Percentiles rank a stretch among this genome's conserved stretches.
phyloP scores from a whole-genome alignment of 2,113 vertebrate genomes.

The Sakesphorus luctuosus region DNA sequence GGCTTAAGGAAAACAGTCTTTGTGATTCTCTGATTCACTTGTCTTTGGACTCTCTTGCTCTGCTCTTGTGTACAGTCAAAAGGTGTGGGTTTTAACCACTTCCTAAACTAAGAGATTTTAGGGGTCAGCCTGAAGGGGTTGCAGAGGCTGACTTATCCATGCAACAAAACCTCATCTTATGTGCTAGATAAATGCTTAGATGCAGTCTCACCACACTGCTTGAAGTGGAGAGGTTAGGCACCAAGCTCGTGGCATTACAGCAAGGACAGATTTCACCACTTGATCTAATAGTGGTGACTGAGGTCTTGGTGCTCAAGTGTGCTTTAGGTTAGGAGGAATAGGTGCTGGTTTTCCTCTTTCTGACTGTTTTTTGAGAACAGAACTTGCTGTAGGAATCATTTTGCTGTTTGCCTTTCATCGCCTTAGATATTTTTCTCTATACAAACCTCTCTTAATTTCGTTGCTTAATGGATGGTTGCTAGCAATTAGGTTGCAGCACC shows the following conservation, averaged over 20 bases:
- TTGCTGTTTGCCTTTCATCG: neutral
- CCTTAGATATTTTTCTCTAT: neutral
- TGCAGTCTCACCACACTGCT: neutral
- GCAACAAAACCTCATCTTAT: neutral
- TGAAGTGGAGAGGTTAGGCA: neutral
- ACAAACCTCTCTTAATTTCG: neutral
- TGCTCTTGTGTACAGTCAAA: neutral
- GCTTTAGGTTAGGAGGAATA: neutral
- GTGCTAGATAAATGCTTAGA: neutral
- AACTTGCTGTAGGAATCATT: neutral
- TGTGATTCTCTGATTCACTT: neutral
- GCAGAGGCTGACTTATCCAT: neutral
- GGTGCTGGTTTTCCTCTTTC: neutral
- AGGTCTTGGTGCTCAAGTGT: neutral
- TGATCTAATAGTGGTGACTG: neutral
- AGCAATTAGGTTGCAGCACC: neutral
- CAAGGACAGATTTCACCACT: neutral
- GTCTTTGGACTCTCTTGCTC: neutral
- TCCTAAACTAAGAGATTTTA: neutral
- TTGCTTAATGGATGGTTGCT: neutral
- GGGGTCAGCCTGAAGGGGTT: neutral
- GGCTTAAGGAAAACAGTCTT: neutral
- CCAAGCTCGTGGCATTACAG: rapidly evolving
- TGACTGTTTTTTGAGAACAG: neutral
- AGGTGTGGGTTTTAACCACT: neutral